These are phyloP conservation scores for Cladorhizidae sp. DNA, from an alignment of 37 sponge, comb jelly and placozoan genomes.

Conservation along the genomic window DNA sequence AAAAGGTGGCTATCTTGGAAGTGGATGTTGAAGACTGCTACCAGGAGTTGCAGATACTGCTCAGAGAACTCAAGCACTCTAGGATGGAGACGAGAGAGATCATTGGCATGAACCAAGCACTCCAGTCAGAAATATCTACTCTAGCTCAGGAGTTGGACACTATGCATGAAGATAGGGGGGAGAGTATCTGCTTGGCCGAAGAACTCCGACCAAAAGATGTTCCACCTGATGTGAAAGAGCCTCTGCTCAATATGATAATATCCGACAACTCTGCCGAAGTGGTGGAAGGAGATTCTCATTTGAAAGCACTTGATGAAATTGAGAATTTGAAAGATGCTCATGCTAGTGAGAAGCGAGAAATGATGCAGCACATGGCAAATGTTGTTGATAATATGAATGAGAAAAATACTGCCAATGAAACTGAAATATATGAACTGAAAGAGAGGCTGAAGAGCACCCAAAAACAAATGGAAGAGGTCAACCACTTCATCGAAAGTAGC, in stretches of 20 bases:
- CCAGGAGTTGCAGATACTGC: neutral
- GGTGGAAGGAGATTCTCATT: too few relatives aligned
- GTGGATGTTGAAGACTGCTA: constrained; percentile 13
- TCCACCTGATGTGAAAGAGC: too few relatives aligned
- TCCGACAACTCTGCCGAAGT: too few relatives aligned
- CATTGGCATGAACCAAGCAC: neutral
- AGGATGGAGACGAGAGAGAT: neutral
- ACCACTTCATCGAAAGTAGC: too few relatives aligned
- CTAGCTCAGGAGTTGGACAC: neutral
- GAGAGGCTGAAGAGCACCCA: neutral
- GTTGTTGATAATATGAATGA: constrained; percentile 25
- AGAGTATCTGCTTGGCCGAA: too few relatives aligned
- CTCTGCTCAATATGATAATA: too few relatives aligned
- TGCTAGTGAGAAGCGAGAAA: constrained; percentile 21
- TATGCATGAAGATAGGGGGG: neutral
- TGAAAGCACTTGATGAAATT: neutral
- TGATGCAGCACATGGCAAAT: constrained; percentile 44
- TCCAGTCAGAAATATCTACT: neutral
- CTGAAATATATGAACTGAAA: neutral
- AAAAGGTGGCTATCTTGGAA: neutral
- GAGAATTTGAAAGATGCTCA: constrained; percentile 5
- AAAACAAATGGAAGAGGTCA: neutral
- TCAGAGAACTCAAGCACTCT: constrained; percentile 3
- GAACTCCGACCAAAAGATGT: too few relatives aligned
- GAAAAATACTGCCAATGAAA: constrained; percentile 48